Conservation (phyloP, 2,797 vertebrate species). For the Peromyscus melanophrys region DNA sequence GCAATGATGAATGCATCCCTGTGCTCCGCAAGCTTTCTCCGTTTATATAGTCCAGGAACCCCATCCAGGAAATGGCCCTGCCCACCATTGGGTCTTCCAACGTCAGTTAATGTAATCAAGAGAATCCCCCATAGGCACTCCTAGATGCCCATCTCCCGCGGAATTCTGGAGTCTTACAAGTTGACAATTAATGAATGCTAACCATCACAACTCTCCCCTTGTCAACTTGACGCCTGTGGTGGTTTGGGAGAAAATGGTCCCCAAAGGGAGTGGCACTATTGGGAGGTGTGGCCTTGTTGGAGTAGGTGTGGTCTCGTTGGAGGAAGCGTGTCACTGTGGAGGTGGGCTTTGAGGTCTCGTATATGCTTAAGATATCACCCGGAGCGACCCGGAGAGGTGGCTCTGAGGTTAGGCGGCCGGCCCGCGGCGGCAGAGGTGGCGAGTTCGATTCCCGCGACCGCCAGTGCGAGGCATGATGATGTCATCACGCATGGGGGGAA, state of each 20-base stretch:
- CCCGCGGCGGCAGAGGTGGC: too few species aligned
- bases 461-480: too few species aligned
- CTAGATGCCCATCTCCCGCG: background rate
- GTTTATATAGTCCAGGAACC: background rate
- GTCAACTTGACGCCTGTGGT: background rate
- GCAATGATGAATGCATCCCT: background rate
- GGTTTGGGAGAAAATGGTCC: background rate
- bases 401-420: too few species aligned
- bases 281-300: background rate
- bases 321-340: background rate
- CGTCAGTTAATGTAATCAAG: background rate
- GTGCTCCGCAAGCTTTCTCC: too few species aligned
- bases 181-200: background rate
- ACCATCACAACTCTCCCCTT: background rate
- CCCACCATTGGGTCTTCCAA: background rate
- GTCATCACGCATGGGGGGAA: too few species aligned
- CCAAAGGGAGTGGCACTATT: background rate
- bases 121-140: accelerated
- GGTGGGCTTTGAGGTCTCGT: background rate
- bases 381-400: too few species aligned
- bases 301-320: background rate
- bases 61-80: background rate
- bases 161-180: background rate
- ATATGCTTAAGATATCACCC: too few species aligned
- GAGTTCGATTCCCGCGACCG: too few species aligned